Conservation (phyloP, 1,140 invertebrate species). For the Chymomyza costata region DNA sequence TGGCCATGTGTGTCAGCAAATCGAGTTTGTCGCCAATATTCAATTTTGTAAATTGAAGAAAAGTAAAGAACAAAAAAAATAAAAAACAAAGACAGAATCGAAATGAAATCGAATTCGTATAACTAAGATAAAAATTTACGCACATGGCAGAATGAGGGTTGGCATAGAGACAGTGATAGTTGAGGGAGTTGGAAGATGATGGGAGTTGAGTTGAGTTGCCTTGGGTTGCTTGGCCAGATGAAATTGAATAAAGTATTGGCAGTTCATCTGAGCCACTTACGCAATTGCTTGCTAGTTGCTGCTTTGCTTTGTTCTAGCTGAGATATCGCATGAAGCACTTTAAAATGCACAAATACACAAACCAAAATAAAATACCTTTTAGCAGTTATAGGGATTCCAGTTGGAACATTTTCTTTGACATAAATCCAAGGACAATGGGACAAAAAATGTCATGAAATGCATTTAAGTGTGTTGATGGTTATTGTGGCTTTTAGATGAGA, state of each 20-base stretch:
- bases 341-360: conserved; percentile 7
- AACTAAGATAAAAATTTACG: conserved; percentile 25
- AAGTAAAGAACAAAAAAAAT: conserved; percentile 56
- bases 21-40: conserved; percentile 63
- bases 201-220: background rate
- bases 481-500: no score
- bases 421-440: no score
- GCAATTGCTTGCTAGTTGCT: no score
- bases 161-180: no score
- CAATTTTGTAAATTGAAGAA: conserved; percentile 65
- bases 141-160: conserved; percentile 10
- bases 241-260: conserved; percentile 29
- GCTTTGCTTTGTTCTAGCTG: no score
- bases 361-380: conserved; percentile 5
- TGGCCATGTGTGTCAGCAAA: conserved; percentile 38
- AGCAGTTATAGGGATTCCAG: no score
- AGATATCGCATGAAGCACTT: conserved; percentile 11
- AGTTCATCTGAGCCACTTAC: no score
- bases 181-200: no score
- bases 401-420: no score
- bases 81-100: no score
- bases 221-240: conserved; percentile 11
- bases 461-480: no score
- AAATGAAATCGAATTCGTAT: conserved; percentile 27
- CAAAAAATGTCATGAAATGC: no score